These are phyloP conservation scores for Euura saliciscinereae DNA, from an alignment of 1,140 invertebrate species.

Conservation along the genomic window DNA sequence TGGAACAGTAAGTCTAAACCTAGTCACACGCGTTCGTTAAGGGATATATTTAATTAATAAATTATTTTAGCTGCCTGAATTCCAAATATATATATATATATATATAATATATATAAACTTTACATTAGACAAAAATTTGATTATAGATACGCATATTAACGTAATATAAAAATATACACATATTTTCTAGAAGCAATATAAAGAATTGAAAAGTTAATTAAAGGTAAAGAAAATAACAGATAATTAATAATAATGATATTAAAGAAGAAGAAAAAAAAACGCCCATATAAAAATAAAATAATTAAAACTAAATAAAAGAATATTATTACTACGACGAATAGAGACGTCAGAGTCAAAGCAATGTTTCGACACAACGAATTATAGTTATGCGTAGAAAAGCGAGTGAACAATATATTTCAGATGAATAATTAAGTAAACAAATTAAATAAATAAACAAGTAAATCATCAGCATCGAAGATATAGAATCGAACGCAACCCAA, in stretches of 20 bases:
- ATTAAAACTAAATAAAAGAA: not conserved
- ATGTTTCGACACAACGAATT: constrained; percentile 63
- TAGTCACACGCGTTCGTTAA: no score
- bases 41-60: no score
- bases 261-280: not conserved
- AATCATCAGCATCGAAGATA: no score
- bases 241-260: not conserved
- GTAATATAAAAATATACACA: not conserved
- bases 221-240: not conserved
- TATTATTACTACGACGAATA: not conserved
- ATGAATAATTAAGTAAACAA: no score
- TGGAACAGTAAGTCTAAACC: no score
- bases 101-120: not conserved
- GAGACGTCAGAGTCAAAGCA: constrained; percentile 52
- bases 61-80: no score
- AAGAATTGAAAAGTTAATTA: not conserved
- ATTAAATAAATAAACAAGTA: no score
- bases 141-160: not conserved
- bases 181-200: constrained; percentile 7
- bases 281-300: not conserved
- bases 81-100: not conserved
- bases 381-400: constrained; percentile 25
- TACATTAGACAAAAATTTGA: not conserved
- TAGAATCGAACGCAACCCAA: no score
- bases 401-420: no score